phyloP scores from a whole-genome alignment of 1,140 invertebrate genomes.

The Berghia stephanieae region DNA sequence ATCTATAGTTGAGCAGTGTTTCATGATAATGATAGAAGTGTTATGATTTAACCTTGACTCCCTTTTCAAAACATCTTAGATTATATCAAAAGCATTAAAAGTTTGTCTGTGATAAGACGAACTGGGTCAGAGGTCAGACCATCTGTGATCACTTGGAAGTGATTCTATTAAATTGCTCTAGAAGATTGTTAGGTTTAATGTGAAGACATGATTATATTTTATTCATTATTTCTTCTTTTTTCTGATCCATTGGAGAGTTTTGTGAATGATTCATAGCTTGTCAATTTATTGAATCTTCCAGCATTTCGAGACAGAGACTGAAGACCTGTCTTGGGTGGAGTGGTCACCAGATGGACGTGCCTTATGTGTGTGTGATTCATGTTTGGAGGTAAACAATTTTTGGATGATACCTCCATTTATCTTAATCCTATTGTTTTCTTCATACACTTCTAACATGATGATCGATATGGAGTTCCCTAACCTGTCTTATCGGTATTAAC shows the following conservation, averaged over 20 bases:
- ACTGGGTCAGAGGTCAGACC: too few relatives aligned
- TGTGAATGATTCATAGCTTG: conserved; percentile 19
- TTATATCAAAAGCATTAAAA: too few relatives aligned
- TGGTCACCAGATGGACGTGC: conserved; percentile 67
- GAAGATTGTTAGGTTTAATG: too few relatives aligned
- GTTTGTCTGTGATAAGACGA: too few relatives aligned
- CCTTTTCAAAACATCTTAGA: too few relatives aligned
- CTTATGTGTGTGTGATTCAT: conserved; percentile 66
- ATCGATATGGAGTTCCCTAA: not conserved
- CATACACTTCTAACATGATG: not conserved
- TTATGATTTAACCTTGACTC: too few relatives aligned
- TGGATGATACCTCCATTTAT: too few relatives aligned
- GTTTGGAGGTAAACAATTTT: conserved; percentile 55
- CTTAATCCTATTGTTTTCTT: not conserved
- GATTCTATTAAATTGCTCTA: too few relatives aligned
- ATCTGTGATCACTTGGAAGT: too few relatives aligned
- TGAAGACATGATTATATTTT: too few relatives aligned
- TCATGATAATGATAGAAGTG: too few relatives aligned
- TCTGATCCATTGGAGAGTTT: conserved; percentile 14
- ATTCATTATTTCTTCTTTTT: conserved; percentile 15
- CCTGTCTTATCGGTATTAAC: not conserved
- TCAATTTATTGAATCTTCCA: conserved; percentile 44
- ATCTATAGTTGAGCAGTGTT: too few relatives aligned
- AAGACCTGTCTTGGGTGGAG: conserved; percentile 64
- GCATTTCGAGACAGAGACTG: conserved; percentile 67